Conservation (phyloP, 2,888 invertebrate species). For the Diarsia rubi region DNA sequence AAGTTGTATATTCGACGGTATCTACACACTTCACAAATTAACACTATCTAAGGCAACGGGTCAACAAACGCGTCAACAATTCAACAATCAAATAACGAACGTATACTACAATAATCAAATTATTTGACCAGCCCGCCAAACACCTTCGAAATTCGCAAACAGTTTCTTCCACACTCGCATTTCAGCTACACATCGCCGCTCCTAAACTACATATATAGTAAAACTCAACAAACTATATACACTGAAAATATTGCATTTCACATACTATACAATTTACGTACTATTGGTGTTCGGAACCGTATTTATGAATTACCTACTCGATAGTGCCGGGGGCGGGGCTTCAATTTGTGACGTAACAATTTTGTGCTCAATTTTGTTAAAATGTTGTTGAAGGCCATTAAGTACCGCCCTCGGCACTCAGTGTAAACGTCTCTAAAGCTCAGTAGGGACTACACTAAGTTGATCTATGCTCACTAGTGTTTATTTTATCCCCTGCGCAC, state of each 20-base stretch:
- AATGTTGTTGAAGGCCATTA: slow-evolving; percentile 53
- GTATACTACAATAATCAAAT: slow-evolving; percentile 29
- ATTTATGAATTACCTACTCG: slow-evolving; percentile 79
- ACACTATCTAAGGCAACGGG: slow-evolving; percentile 28
- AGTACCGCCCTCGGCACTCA: slow-evolving; percentile 65
- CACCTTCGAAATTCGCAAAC: not conserved
- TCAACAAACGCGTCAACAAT: slow-evolving; percentile 44
- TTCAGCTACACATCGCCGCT: slow-evolving; percentile 52
- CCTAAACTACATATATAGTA: slow-evolving; percentile 71
- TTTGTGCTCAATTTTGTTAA: slow-evolving; percentile 60
- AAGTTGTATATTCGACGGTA: slow-evolving; percentile 22
- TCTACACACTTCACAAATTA: slow-evolving; percentile 34
- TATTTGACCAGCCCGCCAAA: slow-evolving; percentile 20
- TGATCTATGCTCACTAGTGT: slow-evolving; percentile 82
- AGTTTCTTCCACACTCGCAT: slow-evolving; percentile 14
- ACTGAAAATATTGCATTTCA: slow-evolving; percentile 85
- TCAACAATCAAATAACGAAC: slow-evolving; percentile 66
- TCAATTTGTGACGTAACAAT: slow-evolving; percentile 66
- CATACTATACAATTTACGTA: slow-evolving; percentile 85
- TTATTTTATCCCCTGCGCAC: slow-evolving; percentile 73
- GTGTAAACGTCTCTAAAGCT: slow-evolving; percentile 82
- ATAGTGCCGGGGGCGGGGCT: slow-evolving; percentile 70
- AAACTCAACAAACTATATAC: slow-evolving; percentile 86
- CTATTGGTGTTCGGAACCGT: slow-evolving; percentile 88
- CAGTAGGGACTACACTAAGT: slow-evolving; percentile 83